Evolutionary conservation across 2,113 vertebrate genomes (phyloP).

Genomic region (Eonycteris spelaea): DNA sequence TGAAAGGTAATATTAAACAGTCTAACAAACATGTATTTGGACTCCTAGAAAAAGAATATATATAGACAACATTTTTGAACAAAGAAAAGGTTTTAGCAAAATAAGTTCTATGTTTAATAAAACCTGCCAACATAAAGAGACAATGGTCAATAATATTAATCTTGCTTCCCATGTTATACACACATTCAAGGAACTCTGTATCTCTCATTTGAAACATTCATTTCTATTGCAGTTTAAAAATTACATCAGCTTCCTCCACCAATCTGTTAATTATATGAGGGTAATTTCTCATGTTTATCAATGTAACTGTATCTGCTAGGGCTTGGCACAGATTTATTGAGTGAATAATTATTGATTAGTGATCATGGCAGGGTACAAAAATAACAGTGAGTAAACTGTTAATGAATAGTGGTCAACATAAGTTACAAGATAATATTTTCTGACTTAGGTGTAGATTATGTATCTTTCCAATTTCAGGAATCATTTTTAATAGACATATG

Average conservation of each 20-base stretch:
- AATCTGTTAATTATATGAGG: neutral
- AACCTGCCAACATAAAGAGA: neutral
- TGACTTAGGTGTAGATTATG: neutral
- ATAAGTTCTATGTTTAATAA: neutral
- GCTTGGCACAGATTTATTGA: neutral
- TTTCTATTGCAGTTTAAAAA: neutral
- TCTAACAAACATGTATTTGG: neutral
- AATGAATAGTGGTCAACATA: neutral
- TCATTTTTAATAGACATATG: neutral
- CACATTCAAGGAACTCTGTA: neutral
- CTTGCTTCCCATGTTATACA: neutral
- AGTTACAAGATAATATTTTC: neutral
- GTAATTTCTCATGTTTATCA: neutral
- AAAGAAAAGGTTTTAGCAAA: neutral
- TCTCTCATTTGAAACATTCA: neutral
- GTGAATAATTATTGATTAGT: neutral
- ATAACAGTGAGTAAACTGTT: neutral
- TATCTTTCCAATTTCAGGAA: neutral
- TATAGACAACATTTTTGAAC: neutral
- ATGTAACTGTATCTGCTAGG: neutral
- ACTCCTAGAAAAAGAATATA: too few species aligned
- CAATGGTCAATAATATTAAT: neutral
- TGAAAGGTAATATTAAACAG: too few species aligned
- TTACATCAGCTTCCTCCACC: neutral
- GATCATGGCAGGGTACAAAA: neutral